Percentiles rank a stretch among this genome's conserved stretches.
phyloP scores from a whole-genome alignment of 2,113 vertebrate genomes.

The Aramus guarauna region DNA sequence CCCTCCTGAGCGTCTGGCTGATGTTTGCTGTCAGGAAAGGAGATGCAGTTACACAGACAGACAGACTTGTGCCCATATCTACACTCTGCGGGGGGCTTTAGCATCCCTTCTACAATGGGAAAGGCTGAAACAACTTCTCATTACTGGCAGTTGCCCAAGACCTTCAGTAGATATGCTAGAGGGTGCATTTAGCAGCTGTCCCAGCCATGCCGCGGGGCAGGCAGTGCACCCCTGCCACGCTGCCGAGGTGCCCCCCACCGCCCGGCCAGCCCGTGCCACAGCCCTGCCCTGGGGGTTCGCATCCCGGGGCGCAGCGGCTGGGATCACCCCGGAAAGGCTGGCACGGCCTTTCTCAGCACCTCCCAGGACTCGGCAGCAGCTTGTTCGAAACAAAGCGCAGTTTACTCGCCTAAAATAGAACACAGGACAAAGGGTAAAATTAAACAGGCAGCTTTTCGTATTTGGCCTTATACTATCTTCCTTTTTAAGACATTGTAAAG shows the following conservation, averaged over 20 bases:
- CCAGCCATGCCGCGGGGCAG: background rate
- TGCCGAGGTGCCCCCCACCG: background rate
- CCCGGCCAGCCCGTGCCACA: rapidly evolving
- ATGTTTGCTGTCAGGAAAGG: background rate
- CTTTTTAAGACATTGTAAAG: background rate
- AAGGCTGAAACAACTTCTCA: background rate
- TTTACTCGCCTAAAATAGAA: background rate
- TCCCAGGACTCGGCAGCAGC: background rate
- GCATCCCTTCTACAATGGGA: background rate
- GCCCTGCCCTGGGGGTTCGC: rapidly evolving
- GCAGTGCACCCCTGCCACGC: rapidly evolving
- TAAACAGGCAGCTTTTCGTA: background rate
- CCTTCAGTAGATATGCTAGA: background rate
- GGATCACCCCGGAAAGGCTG: background rate
- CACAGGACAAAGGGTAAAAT: background rate
- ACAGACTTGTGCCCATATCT: background rate
- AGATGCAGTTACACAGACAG: background rate
- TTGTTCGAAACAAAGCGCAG: background rate
- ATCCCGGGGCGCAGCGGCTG: rapidly evolving
- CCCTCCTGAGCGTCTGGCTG: background rate
- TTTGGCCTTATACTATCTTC: background rate
- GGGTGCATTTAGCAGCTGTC: background rate
- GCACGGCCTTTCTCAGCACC: background rate
- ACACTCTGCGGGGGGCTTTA: rapidly evolving
- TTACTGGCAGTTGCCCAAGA: no score